phyloP scores from a whole-genome alignment of 2,888 invertebrate genomes.

The Autographa pulchrina region DNA sequence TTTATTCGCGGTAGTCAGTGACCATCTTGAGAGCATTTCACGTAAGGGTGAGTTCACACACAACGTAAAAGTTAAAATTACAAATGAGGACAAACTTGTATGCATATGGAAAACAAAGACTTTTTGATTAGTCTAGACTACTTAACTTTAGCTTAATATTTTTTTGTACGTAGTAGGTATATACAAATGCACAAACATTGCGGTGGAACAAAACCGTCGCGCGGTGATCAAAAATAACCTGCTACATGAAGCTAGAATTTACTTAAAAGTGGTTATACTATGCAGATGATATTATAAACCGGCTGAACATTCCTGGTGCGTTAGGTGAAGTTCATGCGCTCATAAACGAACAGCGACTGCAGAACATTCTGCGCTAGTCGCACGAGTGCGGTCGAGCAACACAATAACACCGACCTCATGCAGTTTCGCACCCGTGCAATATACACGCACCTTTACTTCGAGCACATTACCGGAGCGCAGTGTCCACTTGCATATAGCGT shows the following conservation, averaged over 20 bases:
- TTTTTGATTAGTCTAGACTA: not conserved
- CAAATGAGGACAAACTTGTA: too few relatives aligned
- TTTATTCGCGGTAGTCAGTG: slow-evolving; percentile 27
- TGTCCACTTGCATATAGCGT: slow-evolving; percentile 43
- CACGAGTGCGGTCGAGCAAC: not conserved
- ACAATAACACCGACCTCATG: not conserved
- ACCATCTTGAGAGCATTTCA: slow-evolving; percentile 29
- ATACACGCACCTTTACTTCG: slow-evolving; percentile 1
- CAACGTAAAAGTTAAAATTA: not conserved
- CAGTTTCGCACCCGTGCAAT: not conserved
- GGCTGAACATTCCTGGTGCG: not conserved
- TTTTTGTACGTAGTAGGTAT: not conserved
- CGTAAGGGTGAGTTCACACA: slow-evolving; percentile 5
- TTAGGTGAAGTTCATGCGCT: not conserved
- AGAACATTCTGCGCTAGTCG: not conserved
- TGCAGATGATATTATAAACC: not conserved
- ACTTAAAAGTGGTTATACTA: not conserved
- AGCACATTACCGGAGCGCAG: slow-evolving; percentile 20
- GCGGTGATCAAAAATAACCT: not conserved
- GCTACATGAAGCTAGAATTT: too few relatives aligned
- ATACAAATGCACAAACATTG: not conserved
- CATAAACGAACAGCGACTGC: not conserved
- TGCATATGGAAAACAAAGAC: too few relatives aligned
- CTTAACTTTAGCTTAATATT: not conserved
- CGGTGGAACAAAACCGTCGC: not conserved